Percentiles rank a stretch among this genome's conserved stretches.
Conservation (phyloP, 2,113 vertebrate genomes). For the Axis porcinus region DNA sequence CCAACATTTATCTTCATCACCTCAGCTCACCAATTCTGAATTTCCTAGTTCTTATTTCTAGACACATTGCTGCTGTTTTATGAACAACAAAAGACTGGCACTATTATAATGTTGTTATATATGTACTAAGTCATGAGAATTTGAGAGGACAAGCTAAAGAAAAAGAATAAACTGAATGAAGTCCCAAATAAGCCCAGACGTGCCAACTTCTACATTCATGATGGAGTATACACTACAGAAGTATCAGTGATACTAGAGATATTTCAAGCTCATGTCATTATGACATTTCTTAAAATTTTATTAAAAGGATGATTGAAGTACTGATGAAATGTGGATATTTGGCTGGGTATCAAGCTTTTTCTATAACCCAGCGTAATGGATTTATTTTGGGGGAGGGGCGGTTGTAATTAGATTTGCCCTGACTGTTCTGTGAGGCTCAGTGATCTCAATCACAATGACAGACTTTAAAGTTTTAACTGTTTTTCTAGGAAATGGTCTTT, state of each 20-base stretch:
- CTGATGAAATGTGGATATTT: constrained; percentile 88
- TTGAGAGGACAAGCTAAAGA: background rate
- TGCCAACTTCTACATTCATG: background rate
- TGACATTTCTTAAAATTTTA: constrained; percentile 90
- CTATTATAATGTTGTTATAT: background rate
- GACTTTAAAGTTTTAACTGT: background rate
- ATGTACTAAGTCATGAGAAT: background rate
- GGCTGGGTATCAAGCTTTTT: constrained; percentile 90
- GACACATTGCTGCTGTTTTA: background rate
- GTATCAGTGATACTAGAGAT: constrained; percentile 79
- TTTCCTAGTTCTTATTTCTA: constrained; percentile 19
- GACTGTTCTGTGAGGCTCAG: background rate
- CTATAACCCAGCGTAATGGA: background rate
- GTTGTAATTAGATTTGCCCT: background rate
- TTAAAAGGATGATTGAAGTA: constrained; percentile 84
- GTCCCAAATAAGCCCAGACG: background rate
- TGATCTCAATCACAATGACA: background rate
- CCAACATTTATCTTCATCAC: background rate
- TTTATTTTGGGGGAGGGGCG: background rate
- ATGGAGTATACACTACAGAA: background rate
- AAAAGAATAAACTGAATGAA: constrained; percentile 1
- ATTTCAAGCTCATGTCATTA: constrained; percentile 88
- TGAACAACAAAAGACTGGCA: background rate
- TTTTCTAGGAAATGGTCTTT: background rate
- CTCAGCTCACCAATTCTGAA: background rate